Evolutionary conservation across 23 tunicate species (phyloP).

Genomic region (Styela plicata): DNA sequence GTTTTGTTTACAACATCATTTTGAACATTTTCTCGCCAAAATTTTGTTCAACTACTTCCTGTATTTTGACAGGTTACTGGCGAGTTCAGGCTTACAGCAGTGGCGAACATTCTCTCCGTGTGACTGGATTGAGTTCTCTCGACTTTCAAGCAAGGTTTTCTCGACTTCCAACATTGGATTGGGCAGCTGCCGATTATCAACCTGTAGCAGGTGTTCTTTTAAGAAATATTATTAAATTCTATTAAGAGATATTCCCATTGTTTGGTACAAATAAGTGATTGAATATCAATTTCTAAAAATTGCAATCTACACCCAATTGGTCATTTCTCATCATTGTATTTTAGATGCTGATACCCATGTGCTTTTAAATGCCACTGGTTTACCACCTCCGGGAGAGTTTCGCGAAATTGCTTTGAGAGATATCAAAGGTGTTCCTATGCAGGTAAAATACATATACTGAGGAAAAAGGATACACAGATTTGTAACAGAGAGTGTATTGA

Average conservation of each 20-base stretch:
- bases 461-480: too few relatives aligned
- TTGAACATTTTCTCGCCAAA: not conserved
- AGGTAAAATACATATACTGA: too few relatives aligned
- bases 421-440: conserved; percentile 42
- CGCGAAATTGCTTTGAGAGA: conserved; percentile 43
- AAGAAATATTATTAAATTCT: too few relatives aligned
- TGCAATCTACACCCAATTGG: too few relatives aligned
- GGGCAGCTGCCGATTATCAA: conserved; percentile 74
- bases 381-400: conserved; percentile 65
- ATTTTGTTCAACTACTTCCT: not conserved
- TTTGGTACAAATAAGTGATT: too few relatives aligned
- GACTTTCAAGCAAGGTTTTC: conserved; percentile 97
- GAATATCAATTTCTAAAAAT: too few relatives aligned
- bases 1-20: conserved; percentile 1
- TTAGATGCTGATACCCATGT: conserved; percentile 63
- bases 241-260: too few relatives aligned
- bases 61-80: conserved; percentile 61
- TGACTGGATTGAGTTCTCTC: conserved; percentile 87
- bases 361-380: conserved; percentile 80
- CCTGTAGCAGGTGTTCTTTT: conserved; percentile 76
- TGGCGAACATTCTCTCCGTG: conserved; percentile 89
- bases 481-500: too few relatives aligned
- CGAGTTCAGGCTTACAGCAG: conserved; percentile 41
- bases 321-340: not conserved
- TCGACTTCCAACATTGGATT: conserved; percentile 77